phyloP scores from a whole-genome alignment of 1,140 invertebrate species.

The Linepithema humile region DNA sequence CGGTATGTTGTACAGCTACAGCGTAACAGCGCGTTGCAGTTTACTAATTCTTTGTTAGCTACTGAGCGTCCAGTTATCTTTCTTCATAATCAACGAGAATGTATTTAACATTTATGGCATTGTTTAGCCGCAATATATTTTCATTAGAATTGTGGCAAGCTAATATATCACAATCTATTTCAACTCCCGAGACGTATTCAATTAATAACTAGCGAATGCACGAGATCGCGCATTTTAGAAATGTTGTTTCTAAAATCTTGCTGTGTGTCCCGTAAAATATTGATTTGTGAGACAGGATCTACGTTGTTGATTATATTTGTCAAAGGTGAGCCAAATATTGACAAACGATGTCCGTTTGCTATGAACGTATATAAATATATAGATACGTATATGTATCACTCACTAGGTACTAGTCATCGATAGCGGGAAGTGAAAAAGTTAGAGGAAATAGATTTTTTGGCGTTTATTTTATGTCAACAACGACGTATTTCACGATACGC shows the following conservation, averaged over 20 bases:
- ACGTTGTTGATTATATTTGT: conserved; percentile 2
- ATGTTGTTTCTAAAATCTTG: background rate
- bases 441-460: too few species aligned
- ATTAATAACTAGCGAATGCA: conserved; percentile 3
- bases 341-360: background rate
- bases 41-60: background rate
- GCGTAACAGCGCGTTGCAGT: background rate
- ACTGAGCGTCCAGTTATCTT: background rate
- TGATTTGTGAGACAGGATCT: background rate
- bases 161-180: conserved; percentile 14
- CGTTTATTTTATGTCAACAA: too few species aligned
- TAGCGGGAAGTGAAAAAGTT: too few species aligned
- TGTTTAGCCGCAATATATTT: conserved; percentile 16
- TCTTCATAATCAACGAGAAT: conserved; percentile 5
- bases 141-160: conserved; percentile 13
- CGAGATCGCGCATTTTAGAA: background rate
- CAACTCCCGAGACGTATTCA: conserved; percentile 6
- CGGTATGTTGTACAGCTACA: background rate
- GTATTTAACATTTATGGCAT: background rate
- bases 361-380: background rate
- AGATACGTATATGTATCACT: too few species aligned
- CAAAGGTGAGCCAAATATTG: conserved; percentile 20
- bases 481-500: too few species aligned
- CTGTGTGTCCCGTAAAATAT: background rate
- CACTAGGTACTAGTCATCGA: too few species aligned